phyloP scores from a whole-genome alignment of 2,113 vertebrate species.

The Calidris pygmaea region DNA sequence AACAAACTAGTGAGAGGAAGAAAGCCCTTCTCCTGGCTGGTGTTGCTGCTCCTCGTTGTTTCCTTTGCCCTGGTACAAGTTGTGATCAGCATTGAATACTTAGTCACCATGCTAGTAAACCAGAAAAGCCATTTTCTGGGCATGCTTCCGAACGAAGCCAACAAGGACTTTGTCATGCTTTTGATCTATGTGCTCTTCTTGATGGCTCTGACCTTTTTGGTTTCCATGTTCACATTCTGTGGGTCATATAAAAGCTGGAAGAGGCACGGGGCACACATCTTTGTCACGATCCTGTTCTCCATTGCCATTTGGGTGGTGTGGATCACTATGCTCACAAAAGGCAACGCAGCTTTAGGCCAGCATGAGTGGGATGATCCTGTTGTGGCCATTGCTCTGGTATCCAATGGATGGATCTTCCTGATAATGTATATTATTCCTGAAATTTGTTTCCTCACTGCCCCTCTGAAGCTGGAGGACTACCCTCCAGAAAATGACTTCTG shows the following conservation, averaged over 20 bases:
- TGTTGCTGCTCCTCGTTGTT: conserved; percentile 72
- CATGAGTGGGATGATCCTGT: conserved; percentile 84
- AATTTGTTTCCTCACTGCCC: conserved; percentile 78
- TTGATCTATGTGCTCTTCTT: conserved; percentile 88
- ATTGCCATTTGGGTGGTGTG: conserved; percentile 85
- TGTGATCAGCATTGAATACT: conserved; percentile 82
- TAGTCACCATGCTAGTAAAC: conserved; percentile 77
- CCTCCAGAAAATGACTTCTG: conserved; percentile 67
- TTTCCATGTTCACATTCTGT: conserved; percentile 74
- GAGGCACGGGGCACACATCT: conserved; percentile 76
- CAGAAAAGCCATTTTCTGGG: neutral
- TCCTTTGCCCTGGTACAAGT: conserved; percentile 84
- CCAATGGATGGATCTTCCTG: conserved; percentile 89
- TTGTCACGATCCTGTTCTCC: conserved; percentile 80
- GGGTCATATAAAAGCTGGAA: conserved; percentile 73
- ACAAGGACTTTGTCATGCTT: conserved; percentile 86
- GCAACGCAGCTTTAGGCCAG: conserved; percentile 37
- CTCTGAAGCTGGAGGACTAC: conserved; percentile 66
- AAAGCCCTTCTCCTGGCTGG: conserved; percentile 72
- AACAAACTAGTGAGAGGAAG: conserved; percentile 77
- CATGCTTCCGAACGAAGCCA: neutral
- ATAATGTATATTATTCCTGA: conserved; percentile 80
- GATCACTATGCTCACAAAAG: conserved; percentile 82
- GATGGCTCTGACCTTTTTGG: conserved; percentile 75
- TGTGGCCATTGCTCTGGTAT: conserved; percentile 81